Evolutionary conservation across 2,113 vertebrate genomes (phyloP).

Genomic region (Campylomormyrus tamandua): DNA sequence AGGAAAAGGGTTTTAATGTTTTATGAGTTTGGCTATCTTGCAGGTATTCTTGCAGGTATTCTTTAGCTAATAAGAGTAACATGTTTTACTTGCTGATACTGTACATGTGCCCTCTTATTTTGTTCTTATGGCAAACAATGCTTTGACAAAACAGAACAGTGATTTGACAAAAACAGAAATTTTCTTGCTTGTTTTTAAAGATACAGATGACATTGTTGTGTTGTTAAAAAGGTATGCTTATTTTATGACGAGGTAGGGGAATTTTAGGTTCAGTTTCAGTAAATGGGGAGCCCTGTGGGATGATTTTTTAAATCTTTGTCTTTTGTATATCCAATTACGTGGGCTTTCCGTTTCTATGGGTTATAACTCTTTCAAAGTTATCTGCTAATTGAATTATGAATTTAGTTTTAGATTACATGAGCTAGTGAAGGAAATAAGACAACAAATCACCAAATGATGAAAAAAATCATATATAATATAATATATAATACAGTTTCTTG

Average conservation of each 20-base stretch:
- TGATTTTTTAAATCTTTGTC: neutral
- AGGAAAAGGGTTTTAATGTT: neutral
- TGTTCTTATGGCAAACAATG: neutral
- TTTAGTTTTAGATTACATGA: neutral
- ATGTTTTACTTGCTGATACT: neutral
- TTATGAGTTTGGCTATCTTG: neutral
- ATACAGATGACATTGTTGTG: neutral
- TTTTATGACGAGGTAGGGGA: neutral
- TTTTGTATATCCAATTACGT: neutral
- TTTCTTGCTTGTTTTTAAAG: neutral
- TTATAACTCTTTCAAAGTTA: neutral
- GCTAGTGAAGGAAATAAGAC: neutral
- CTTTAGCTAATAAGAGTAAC: neutral
- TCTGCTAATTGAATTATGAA: neutral
- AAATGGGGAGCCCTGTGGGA: neutral
- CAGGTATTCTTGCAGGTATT: neutral
- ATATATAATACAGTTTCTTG: neutral
- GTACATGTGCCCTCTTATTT: neutral
- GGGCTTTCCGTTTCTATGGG: neutral
- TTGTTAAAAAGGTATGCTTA: neutral
- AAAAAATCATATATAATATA: neutral
- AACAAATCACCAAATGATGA: neutral
- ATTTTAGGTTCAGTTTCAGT: neutral
- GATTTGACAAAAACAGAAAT: neutral
- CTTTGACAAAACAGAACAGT: neutral